Evolutionary conservation across 2,113 vertebrate genomes (phyloP).

Genomic region (Protobothrops flavoviridis): DNA sequence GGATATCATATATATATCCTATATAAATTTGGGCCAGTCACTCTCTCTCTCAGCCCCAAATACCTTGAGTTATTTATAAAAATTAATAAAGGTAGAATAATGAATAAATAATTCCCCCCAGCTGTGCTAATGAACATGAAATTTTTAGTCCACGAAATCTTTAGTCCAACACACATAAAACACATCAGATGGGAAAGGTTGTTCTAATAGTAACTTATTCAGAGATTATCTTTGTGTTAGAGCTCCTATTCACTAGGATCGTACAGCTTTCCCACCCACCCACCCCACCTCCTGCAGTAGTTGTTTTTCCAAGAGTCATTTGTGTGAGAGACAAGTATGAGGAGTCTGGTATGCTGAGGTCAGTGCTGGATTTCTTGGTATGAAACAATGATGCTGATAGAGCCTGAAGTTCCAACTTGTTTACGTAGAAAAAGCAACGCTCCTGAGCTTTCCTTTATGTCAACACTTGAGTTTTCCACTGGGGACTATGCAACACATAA

Average conservation of each 20-base stretch:
- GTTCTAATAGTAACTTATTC: neutral
- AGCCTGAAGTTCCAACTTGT: constrained; percentile 30
- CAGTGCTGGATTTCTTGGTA: constrained; percentile 36
- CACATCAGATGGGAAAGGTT: neutral
- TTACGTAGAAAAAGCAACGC: constrained; percentile 6
- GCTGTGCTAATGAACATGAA: neutral
- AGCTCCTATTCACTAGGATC: constrained; percentile 41
- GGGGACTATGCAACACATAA: neutral
- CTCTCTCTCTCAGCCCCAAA: neutral
- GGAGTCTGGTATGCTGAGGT: constrained; percentile 40
- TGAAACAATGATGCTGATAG: constrained; percentile 27
- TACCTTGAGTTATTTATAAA: neutral
- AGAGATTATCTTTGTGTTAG: neutral
- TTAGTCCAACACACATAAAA: neutral
- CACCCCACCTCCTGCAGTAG: constrained; percentile 7
- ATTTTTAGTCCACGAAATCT: neutral
- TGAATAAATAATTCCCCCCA: neutral
- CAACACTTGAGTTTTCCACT: neutral
- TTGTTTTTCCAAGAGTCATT: constrained; percentile 58
- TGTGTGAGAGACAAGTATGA: constrained; percentile 40
- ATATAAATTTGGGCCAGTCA: neutral
- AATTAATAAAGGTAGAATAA: neutral
- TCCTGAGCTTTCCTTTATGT: constrained; percentile 18
- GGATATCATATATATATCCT: neutral
- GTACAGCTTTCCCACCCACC: neutral